Percentiles rank a stretch among this genome's conserved stretches.
Conservation (phyloP, 2,797 vertebrate species). For the Typhlichthys eigenmanni region DNA sequence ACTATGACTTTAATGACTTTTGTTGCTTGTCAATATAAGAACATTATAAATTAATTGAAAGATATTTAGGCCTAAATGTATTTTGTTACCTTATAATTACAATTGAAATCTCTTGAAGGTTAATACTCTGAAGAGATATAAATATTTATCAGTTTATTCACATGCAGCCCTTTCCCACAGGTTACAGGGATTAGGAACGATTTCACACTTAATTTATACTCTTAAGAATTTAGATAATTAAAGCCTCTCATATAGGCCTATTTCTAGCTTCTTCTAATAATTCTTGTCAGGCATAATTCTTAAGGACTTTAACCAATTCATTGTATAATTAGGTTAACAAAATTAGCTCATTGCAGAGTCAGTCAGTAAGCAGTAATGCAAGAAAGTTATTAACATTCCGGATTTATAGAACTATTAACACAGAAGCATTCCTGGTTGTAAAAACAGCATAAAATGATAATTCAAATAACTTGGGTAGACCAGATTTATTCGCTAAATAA, state of each 20-base stretch:
- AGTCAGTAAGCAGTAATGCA: conserved; percentile 75
- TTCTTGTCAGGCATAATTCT: conserved; percentile 79
- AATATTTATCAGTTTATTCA: conserved; percentile 59
- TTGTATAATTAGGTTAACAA: conserved; percentile 81
- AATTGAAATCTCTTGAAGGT: conserved; percentile 58
- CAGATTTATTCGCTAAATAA: neutral
- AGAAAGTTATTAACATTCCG: conserved; percentile 81
- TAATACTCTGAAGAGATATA: conserved; percentile 44
- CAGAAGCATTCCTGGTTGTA: conserved; percentile 39
- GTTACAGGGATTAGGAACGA: conserved; percentile 73
- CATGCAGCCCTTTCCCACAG: conserved; percentile 70
- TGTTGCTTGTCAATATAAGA: too few relatives aligned
- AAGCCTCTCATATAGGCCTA: conserved; percentile 65
- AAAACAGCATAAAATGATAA: conserved; percentile 24
- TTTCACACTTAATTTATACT: conserved; percentile 66
- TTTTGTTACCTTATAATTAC: conserved; percentile 28
- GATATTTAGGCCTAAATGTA: neutral
- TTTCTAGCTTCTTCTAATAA: conserved; percentile 74
- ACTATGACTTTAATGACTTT: too few relatives aligned
- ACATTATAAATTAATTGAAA: too few relatives aligned
- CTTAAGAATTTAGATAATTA: conserved; percentile 63
- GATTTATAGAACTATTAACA: conserved; percentile 73
- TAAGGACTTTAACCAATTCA: conserved; percentile 82
- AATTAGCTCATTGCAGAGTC: conserved; percentile 79
- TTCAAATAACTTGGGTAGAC: conserved; percentile 9